Percentiles rank a stretch among this genome's conserved stretches.
phyloP scores from a whole-genome alignment of 2,113 vertebrate species.

The Suricata suricatta region DNA sequence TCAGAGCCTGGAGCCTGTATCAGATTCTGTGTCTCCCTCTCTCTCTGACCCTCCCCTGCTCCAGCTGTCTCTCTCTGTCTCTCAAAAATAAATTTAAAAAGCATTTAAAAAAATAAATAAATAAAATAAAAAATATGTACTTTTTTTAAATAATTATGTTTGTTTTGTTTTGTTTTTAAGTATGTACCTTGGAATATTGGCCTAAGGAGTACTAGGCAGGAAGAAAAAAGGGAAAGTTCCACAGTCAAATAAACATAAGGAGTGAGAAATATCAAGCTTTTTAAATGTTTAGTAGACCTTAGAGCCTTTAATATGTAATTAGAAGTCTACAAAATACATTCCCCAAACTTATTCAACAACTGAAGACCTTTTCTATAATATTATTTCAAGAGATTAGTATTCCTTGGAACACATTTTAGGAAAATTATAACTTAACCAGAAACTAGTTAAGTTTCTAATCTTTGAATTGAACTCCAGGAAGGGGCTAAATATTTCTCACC shows the following conservation, averaged over 20 bases:
- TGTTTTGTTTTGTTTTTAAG: background rate
- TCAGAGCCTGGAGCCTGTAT: no score
- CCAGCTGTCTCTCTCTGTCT: no score
- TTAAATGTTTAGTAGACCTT: background rate
- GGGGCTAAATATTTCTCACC: background rate
- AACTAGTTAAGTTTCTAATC: background rate
- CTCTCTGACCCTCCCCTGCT: no score
- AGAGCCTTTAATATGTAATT: background rate
- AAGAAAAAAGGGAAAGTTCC: background rate
- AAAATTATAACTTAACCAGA: background rate
- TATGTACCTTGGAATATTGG: background rate
- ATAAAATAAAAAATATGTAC: background rate
- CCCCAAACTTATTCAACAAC: background rate
- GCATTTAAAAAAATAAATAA: no score
- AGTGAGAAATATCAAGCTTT: background rate
- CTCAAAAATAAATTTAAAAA: no score
- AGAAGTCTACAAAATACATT: background rate
- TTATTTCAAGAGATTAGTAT: background rate
- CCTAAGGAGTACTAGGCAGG: background rate
- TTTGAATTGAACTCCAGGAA: background rate
- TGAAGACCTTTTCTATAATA: background rate
- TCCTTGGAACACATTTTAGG: background rate
- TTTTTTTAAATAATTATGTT: background rate
- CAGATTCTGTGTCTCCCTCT: no score
- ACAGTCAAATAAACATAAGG: background rate